Evolutionary conservation across 2,888 invertebrate species (phyloP), one percentile per base, ranked within the genome.

Genomic region (Polydrusus pterygomalis): DNA sequence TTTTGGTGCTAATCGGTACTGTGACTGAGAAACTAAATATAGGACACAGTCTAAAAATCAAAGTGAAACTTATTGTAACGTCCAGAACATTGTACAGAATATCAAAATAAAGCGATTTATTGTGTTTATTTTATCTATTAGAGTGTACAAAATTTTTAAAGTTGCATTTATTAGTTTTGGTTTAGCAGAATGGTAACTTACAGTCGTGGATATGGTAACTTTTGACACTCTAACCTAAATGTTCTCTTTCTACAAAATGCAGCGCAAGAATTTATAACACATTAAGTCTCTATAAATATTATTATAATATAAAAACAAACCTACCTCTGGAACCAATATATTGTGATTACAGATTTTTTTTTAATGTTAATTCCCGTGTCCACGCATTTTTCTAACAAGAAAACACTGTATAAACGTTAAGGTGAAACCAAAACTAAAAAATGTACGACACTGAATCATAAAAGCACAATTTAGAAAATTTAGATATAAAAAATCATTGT

Each of bases 391-490:
- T n/a, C n/a, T n/a, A n/a, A n/a, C n/a, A n/a, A n/a, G 5, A 25
- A 25, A 25, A 25, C 5, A 25, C 25, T 5, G 25, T 25, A 1
- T 9, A 40, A 11, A 40, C 9, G 2, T 40, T 1, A 45, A 17
- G 9, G n/a, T 51, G 49, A 9, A 56, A 56, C 30, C 56, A 56
- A 65, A 65, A 65, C 65, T 49, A 65, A 64, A 13, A 18, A 56
- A 18, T 15, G 17, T 11, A 13, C 13, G 11, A 38, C 56, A 68
- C 68, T 56, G 68, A 68, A 51, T 54, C 7, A 38, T 68, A 68
- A 34, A 7, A 54, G 56, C 68, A 68, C 68, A 68, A 56, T 68
- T 68, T 68, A 68, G 68, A 40, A 56, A 68, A 68, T 56, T 34
- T 68, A 68, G 56, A 18, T 13, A 20, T 56, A 40, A 68, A 40